Evolutionary conservation across 2,888 invertebrate species (phyloP).

Genomic region (Hedya salicella): DNA sequence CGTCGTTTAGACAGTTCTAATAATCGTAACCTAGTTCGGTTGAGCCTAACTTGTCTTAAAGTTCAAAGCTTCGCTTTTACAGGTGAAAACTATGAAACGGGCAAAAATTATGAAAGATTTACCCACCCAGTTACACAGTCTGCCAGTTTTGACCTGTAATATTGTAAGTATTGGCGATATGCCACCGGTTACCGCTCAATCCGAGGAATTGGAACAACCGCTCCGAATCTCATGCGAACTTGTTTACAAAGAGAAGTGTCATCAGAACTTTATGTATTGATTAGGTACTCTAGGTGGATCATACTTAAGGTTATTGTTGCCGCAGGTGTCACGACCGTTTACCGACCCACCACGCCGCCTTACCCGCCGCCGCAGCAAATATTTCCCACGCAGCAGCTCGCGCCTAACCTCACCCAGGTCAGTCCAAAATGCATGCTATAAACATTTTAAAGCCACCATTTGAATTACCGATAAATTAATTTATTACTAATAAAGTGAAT

Average conservation of each 20-base stretch:
- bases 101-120: no score
- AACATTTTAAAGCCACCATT: background rate
- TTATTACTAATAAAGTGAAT: no score
- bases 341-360: slow-evolving; percentile 72
- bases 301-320: background rate
- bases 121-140: no score
- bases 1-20: background rate
- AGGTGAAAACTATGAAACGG: no score
- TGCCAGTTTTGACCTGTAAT: no score
- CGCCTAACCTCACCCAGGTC: slow-evolving; percentile 79
- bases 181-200: no score
- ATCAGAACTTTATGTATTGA: background rate
- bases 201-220: no score
- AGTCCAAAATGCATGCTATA: slow-evolving; percentile 36
- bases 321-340: slow-evolving; percentile 69
- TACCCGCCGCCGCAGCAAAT: slow-evolving; percentile 78
- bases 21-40: background rate
- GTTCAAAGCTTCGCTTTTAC: no score
- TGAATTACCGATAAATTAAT: no score
- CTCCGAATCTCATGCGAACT: no score
- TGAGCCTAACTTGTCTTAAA: background rate
- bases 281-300: background rate
- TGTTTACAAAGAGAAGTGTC: no score
- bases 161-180: no score
- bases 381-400: slow-evolving; percentile 80